These are phyloP conservation scores for Lepidochrysops patricia DNA, from an alignment of 2,888 invertebrate genomes.

Conservation along the genomic window DNA sequence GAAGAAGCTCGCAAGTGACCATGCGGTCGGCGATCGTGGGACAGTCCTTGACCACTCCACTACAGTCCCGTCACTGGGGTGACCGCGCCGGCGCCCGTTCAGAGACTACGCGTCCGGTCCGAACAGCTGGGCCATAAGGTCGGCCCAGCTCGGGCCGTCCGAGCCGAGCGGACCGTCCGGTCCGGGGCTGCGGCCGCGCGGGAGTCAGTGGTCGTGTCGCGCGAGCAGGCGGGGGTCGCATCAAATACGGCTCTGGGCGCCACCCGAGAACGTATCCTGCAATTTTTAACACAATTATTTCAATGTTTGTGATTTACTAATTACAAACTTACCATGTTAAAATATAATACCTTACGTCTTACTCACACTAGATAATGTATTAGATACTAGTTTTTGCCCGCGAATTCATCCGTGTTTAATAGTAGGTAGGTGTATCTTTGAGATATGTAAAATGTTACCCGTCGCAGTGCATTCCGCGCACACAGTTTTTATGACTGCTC, in stretches of 20 bases:
- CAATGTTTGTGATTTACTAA: no score
- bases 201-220: constrained; percentile 22
- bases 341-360: no score
- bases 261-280: constrained; percentile 57
- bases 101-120: neutral
- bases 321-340: no score
- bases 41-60: constrained; percentile 10
- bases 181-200: constrained; percentile 18
- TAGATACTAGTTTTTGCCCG: no score
- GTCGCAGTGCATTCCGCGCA: no score
- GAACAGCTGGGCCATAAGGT: neutral
- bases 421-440: no score
- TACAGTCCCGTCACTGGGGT: constrained; percentile 2
- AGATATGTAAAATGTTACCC: no score
- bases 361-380: no score
- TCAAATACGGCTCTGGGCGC: constrained; percentile 63
- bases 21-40: constrained; percentile 1
- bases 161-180: constrained; percentile 18
- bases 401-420: no score
- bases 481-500: no score
- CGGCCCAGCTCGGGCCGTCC: neutral
- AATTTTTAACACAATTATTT: no score
- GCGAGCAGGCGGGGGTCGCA: constrained; percentile 35
- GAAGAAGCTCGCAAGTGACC: constrained; percentile 5
- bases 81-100: neutral